Evolutionary conservation across 2,797 vertebrate genomes (phyloP).

Genomic region (Atherinosoma microstoma): DNA sequence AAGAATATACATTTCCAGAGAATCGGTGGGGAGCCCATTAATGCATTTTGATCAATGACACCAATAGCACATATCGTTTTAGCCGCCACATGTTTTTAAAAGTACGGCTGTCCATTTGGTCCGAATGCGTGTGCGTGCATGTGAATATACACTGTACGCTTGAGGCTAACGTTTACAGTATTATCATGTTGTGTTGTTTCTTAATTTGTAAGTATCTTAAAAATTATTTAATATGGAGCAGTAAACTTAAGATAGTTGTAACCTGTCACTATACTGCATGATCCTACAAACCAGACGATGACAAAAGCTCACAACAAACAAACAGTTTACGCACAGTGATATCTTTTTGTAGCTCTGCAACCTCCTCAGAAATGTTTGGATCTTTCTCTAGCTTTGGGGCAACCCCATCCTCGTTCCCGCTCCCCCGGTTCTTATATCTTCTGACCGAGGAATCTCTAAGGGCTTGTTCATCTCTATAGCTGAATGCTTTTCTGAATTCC

Average conservation of each 20-base stretch:
- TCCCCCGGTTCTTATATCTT: slow-evolving; percentile 22
- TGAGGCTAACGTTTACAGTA: slow-evolving; percentile 80
- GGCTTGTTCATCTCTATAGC: slow-evolving; percentile 73
- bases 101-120: slow-evolving; percentile 63
- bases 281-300: slow-evolving; percentile 54
- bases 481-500: slow-evolving; percentile 68
- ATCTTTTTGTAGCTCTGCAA: slow-evolving; percentile 64
- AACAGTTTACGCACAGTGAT: slow-evolving; percentile 40
- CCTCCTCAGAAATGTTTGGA: slow-evolving; percentile 48
- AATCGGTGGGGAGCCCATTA: slow-evolving; percentile 50
- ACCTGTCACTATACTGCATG: slow-evolving; percentile 73
- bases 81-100: slow-evolving; percentile 67
- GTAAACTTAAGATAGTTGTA: slow-evolving; percentile 69
- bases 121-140: slow-evolving; percentile 56
- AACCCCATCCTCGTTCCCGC: neutral
- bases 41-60: slow-evolving; percentile 67
- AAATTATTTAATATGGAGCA: slow-evolving; percentile 66
- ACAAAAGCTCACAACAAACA: slow-evolving; percentile 28
- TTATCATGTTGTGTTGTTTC: slow-evolving; percentile 79
- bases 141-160: slow-evolving; percentile 63
- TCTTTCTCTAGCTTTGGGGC: slow-evolving; percentile 47
- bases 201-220: slow-evolving; percentile 78
- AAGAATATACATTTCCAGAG: slow-evolving; percentile 41
- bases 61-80: slow-evolving; percentile 78
- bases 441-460: slow-evolving; percentile 74